Conservation (phyloP, 2,113 vertebrate species). For the Merops nubicus region DNA sequence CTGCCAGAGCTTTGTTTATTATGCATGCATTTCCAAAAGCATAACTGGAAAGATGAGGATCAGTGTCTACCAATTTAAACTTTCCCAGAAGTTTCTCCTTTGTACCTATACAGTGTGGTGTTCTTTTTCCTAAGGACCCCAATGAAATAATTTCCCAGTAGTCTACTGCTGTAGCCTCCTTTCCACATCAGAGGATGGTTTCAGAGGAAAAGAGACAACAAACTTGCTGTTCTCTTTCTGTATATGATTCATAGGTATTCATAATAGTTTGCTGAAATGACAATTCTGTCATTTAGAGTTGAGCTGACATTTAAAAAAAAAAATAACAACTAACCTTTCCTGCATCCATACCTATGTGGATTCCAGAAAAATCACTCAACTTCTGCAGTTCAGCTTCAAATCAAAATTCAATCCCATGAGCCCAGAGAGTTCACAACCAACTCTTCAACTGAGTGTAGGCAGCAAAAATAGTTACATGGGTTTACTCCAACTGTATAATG, state of each 20-base stretch:
- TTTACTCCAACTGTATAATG: neutral
- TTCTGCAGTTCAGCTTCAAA: neutral
- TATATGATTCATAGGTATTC: neutral
- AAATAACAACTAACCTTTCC: neutral
- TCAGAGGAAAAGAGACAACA: neutral
- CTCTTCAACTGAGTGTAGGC: neutral
- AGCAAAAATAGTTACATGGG: neutral
- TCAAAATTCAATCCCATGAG: neutral
- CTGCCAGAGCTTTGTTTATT: neutral
- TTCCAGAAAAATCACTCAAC: neutral
- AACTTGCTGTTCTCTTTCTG: neutral
- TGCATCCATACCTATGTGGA: neutral
- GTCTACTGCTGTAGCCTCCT: neutral
- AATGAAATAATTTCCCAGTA: neutral
- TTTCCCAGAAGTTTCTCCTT: neutral
- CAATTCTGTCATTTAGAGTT: slow-evolving; percentile 15
- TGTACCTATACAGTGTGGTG: neutral
- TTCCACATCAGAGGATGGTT: neutral
- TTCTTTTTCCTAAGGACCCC: neutral
- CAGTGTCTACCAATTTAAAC: neutral
- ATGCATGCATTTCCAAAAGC: neutral
- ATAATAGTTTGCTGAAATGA: neutral
- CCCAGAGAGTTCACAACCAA: neutral
- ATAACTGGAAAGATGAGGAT: neutral
- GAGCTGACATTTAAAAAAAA: slow-evolving; percentile 14